Conservation (phyloP, 2,113 vertebrate species). For the Cheirogaleus medius region DNA sequence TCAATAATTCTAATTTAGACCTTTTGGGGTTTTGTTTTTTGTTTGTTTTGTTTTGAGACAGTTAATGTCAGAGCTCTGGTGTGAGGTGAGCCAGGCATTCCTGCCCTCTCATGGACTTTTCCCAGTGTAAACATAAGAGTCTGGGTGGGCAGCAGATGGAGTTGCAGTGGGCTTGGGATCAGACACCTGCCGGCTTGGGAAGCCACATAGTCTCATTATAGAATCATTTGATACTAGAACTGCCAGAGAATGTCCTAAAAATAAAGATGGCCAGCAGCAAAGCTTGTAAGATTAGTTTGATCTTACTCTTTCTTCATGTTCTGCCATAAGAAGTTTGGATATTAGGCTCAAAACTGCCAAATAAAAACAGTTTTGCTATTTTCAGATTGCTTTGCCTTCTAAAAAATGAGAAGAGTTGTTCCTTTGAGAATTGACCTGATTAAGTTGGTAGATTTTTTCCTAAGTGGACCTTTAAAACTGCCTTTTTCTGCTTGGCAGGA, state of each 20-base stretch:
- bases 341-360: neutral
- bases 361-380: neutral
- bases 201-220: neutral
- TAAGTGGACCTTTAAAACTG: slow-evolving; percentile 51
- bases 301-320: neutral
- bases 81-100: neutral
- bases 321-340: neutral
- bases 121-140: neutral
- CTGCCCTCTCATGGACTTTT: neutral
- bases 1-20: neutral
- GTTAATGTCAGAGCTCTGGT: neutral
- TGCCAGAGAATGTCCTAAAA: slow-evolving; percentile 57
- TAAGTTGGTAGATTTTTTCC: neutral
- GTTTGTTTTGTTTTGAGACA: neutral
- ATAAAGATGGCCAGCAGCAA: slow-evolving; percentile 36
- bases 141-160: slow-evolving; percentile 18
- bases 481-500: slow-evolving; percentile 52
- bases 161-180: neutral
- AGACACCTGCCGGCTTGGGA: slow-evolving; percentile 33
- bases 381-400: neutral
- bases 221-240: neutral
- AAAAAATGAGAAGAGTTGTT: neutral
- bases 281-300: neutral
- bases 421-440: neutral
- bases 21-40: neutral